Evolutionary conservation across 2,113 vertebrate species (phyloP), one percentile per base, ranked within the genome.

Genomic region (Atlantisia rogersi): DNA sequence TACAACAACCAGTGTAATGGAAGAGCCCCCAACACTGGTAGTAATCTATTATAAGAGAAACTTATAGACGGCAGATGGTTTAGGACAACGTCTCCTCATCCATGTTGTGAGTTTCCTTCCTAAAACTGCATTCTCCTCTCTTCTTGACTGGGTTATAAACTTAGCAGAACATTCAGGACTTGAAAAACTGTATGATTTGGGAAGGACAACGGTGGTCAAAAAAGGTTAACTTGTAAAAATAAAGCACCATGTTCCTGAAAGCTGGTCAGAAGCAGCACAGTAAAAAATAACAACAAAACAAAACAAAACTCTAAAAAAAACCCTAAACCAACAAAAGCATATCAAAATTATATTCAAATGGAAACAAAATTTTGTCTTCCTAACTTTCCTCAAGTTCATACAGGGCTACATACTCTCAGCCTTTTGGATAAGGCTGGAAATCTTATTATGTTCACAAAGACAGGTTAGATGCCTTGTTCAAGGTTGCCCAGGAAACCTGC

Each of bases 31-130:
- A 5, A 5, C 9, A 3, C 6, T 10, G 13, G 8, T 6, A 28
- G 17, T 6, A 73, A 65, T 25, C 18, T 1, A 2, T 10, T 12
- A 3, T 13, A 0, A 3, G 40, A 67, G 13, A n/a, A 31, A 22
- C 15, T 82, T 62, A 37, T 48, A 28, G 18, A 29, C 3, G 1
- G 29, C 9, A 60, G n/a, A 48, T 10, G 8, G 9, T 13, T 76
- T 35, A 56, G 29, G 26, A 58, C 13, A 16, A 58, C 15, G 15
- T 12, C 15, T 75, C 13, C 32, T 75, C 13, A 35, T 17, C 10
- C 18, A 12, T 9, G 48, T 4, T 3, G 5, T 56, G 39, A 55
- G 50, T 56, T 75, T n/a, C 3, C 28, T 67, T 59, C 29, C 32
- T 64, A 17, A 88, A 52, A 22, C 9, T 26, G 9, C 16, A 2